Evolutionary conservation across 2,888 invertebrate genomes (phyloP).

Genomic region (Sinotaia quadrata): DNA sequence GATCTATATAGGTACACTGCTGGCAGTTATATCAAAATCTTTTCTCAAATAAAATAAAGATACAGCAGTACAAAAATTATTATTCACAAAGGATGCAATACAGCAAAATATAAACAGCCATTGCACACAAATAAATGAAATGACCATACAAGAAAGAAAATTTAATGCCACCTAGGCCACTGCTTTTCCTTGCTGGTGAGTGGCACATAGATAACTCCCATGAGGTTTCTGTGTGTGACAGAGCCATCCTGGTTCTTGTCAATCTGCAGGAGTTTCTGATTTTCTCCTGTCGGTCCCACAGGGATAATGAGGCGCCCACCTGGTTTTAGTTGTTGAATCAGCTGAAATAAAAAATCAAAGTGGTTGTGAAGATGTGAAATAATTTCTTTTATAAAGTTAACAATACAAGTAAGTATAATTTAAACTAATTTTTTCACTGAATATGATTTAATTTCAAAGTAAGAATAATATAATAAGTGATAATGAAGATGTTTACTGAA

Average conservation of each 20-base stretch:
- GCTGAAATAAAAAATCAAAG: conserved; percentile 75
- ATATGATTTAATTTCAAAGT: no score
- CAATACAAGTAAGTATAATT: background rate
- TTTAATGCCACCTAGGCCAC: conserved; percentile 75
- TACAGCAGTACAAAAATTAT: no score
- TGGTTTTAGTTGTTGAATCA: conserved; percentile 89
- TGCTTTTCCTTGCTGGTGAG: conserved; percentile 88
- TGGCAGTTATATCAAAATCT: no score
- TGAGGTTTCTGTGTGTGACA: conserved; percentile 83
- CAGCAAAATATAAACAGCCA: no score
- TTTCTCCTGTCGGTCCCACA: conserved; percentile 78
- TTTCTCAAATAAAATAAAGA: no score
- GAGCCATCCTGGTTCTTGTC: conserved; percentile 89
- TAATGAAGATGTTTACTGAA: no score
- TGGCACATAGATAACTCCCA: conserved; percentile 98
- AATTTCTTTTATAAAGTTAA: background rate
- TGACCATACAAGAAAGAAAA: conserved; percentile 3
- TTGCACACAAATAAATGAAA: no score
- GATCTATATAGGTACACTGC: no score
- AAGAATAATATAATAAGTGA: no score
- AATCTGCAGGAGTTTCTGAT: conserved; percentile 90
- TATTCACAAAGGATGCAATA: no score
- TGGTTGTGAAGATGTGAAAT: background rate
- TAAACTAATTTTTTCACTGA: no score
- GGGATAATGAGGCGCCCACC: conserved; percentile 93